Evolutionary conservation across 2,113 vertebrate genomes (phyloP).

Genomic region (Mormyrus lacerda): DNA sequence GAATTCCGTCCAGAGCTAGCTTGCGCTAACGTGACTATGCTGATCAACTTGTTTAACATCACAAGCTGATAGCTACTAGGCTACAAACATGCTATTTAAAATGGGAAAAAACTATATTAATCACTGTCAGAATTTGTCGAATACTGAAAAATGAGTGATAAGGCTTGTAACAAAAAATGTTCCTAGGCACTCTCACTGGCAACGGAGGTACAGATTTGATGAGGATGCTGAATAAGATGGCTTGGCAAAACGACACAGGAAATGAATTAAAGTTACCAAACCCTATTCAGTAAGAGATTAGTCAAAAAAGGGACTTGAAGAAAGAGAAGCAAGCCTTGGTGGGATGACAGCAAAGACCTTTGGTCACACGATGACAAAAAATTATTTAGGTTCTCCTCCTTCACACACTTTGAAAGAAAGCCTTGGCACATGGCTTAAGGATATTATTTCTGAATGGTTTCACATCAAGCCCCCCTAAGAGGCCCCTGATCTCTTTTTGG

Average conservation of each 20-base stretch:
- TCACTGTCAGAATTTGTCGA: constrained; percentile 50
- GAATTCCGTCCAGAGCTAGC: neutral
- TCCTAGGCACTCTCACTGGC: constrained; percentile 35
- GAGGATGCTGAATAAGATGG: neutral
- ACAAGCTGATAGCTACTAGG: neutral
- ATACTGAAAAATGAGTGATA: constrained; percentile 38
- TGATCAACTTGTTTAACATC: neutral
- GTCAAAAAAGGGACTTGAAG: neutral
- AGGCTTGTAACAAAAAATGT: constrained; percentile 47
- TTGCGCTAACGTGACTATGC: neutral
- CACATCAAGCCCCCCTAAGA: neutral
- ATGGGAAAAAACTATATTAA: constrained; percentile 54
- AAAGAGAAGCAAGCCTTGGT: neutral
- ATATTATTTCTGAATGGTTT: neutral
- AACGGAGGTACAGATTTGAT: neutral
- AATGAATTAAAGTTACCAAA: constrained; percentile 21
- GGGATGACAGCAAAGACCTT: constrained; percentile 31
- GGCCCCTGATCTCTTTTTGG: neutral
- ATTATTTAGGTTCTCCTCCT: neutral
- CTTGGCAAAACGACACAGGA: constrained; percentile 24
- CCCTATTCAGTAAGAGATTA: neutral
- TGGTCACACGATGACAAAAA: constrained; percentile 34
- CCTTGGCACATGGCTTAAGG: neutral
- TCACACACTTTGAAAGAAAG: neutral
- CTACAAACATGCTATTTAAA: constrained; percentile 32